phyloP scores from a whole-genome alignment of 2,113 vertebrate species.

The Trematocara marginatum region DNA sequence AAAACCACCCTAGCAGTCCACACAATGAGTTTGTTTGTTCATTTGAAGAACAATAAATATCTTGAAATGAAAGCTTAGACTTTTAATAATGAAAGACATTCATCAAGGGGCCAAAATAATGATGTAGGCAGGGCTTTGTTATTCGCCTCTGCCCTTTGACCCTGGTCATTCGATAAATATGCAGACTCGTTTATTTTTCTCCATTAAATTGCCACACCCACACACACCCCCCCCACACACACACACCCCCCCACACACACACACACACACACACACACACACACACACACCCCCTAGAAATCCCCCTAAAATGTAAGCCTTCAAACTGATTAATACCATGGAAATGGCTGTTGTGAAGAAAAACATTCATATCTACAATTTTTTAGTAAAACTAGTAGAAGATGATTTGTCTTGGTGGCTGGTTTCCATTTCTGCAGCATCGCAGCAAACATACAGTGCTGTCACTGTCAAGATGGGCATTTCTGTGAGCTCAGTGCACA shows the following conservation, averaged over 20 bases:
- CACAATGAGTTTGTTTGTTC: neutral
- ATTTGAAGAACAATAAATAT: neutral
- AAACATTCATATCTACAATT: neutral
- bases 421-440: neutral
- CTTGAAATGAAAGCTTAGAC: neutral
- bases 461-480: slow-evolving; percentile 17
- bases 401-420: neutral
- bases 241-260: fast-evolving
- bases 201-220: neutral
- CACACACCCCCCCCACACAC: too few relatives aligned
- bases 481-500: slow-evolving; percentile 11
- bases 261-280: neutral
- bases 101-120: neutral
- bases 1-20: neutral
- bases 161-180: neutral
- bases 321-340: neutral
- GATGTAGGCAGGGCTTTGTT: neutral
- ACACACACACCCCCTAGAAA: neutral
- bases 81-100: neutral
- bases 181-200: neutral
- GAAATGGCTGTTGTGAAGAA: neutral
- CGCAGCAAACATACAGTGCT: neutral
- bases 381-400: neutral
- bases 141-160: neutral
- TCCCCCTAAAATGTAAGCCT: neutral